Evolutionary conservation across 1,140 invertebrate species (phyloP).

Genomic region (Geopemphigus sp.): DNA sequence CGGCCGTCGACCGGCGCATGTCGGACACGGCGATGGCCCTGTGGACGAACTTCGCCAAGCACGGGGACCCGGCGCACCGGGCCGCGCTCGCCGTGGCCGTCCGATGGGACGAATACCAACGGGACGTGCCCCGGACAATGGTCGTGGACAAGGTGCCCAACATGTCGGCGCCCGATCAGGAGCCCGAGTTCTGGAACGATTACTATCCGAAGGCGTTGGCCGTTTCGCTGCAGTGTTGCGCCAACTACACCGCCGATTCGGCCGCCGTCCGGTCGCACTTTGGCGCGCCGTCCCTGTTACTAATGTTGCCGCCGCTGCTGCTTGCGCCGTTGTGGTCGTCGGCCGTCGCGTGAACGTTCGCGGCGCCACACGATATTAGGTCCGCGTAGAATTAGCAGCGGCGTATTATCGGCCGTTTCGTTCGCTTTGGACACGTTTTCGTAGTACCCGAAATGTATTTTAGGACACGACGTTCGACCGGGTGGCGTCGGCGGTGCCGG

Average conservation of each 20-base stretch:
- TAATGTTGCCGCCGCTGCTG: too few species aligned
- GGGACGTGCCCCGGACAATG: slow-evolving; percentile 64
- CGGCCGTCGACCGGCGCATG: slow-evolving; percentile 70
- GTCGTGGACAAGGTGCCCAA: slow-evolving; percentile 72
- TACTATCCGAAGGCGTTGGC: slow-evolving; percentile 68
- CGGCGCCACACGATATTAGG: too few species aligned
- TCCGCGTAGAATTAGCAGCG: too few species aligned
- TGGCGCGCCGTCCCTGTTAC: background rate
- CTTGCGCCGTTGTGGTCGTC: too few species aligned
- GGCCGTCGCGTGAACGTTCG: too few species aligned
- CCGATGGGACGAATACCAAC: slow-evolving; percentile 70
- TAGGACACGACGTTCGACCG: too few species aligned
- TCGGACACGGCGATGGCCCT: slow-evolving; percentile 74
- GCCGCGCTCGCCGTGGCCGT: slow-evolving; percentile 57
- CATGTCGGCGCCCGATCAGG: slow-evolving; percentile 60
- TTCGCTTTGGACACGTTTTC: too few species aligned
- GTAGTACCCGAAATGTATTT: too few species aligned
- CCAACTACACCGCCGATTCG: slow-evolving; percentile 46
- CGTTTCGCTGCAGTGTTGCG: slow-evolving; percentile 50
- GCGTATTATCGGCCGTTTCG: too few species aligned
- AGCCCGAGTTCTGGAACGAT: slow-evolving; percentile 74
- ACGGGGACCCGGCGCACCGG: slow-evolving; percentile 67
- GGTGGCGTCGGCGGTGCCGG: too few species aligned
- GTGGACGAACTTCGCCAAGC: slow-evolving; percentile 71
- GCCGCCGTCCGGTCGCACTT: background rate